These are phyloP conservation scores for Protula sp. DNA, from an alignment of 2,888 invertebrate genomes.

Conservation along the genomic window DNA sequence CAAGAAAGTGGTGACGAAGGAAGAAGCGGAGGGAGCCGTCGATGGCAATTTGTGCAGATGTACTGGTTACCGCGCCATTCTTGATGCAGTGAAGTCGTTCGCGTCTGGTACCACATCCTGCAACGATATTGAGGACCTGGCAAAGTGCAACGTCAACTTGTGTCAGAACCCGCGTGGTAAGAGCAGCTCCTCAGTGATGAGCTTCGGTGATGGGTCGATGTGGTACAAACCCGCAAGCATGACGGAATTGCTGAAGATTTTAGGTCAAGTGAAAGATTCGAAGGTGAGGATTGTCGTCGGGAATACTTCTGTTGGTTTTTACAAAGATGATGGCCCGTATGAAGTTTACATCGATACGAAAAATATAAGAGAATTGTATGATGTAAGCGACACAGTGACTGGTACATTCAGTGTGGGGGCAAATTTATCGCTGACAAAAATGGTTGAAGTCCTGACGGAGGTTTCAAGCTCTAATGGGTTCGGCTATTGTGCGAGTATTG, in stretches of 20 bases:
- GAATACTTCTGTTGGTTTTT: conserved; percentile 69
- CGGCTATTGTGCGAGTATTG: conserved; percentile 61
- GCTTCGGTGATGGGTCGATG: conserved; percentile 19
- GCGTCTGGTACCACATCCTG: too few relatives aligned
- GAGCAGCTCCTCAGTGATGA: conserved; percentile 33
- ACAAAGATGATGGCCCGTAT: conserved; percentile 47
- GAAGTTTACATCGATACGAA: conserved; percentile 65
- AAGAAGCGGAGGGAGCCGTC: conserved; percentile 66
- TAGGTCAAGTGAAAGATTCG: conserved; percentile 24
- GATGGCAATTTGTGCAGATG: conserved; percentile 71
- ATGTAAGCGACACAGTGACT: conserved; percentile 34
- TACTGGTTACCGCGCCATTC: conserved; percentile 72
- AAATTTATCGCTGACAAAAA: conserved; percentile 60
- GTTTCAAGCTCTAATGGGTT: too few relatives aligned
- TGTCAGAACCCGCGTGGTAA: not conserved
- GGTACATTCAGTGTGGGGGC: conserved; percentile 59
- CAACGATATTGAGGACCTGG: not conserved
- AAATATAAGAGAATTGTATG: conserved; percentile 59
- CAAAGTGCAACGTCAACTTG: too few relatives aligned
- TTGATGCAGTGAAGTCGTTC: conserved; percentile 73
- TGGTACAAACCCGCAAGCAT: conserved; percentile 35
- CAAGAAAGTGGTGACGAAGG: conserved; percentile 58
- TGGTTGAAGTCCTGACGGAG: conserved; percentile 32
- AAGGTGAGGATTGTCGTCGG: conserved; percentile 62
- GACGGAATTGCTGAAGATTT: conserved; percentile 24